Percentiles rank a stretch among this genome's conserved stretches.
Conservation (phyloP, 2,113 vertebrate species). For the Podarcis muralis region DNA sequence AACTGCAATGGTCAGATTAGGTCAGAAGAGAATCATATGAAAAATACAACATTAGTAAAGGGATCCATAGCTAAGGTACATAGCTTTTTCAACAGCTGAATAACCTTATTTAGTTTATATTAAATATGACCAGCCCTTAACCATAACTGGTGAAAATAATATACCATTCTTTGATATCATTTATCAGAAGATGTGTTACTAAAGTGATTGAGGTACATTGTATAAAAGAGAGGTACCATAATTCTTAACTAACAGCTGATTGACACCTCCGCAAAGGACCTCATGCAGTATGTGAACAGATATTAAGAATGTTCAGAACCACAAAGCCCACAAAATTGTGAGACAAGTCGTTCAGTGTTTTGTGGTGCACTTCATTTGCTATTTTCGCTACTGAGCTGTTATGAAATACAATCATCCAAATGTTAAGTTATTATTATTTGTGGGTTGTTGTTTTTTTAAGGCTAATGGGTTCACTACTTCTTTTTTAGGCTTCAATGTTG, state of each 20-base stretch:
- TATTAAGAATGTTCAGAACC: not conserved
- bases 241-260: not conserved
- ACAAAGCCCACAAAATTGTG: not conserved
- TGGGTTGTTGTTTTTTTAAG: too few species aligned
- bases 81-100: not conserved
- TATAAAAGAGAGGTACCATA: not conserved
- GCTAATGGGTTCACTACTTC: too few species aligned
- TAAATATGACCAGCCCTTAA: not conserved
- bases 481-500: too few species aligned
- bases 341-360: not conserved
- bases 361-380: too few species aligned
- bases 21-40: not conserved
- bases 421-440: too few species aligned
- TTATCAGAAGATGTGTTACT: not conserved
- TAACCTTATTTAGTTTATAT: not conserved
- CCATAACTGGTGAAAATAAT: not conserved
- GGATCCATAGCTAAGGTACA: not conserved
- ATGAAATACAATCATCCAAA: too few species aligned
- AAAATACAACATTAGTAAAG: not conserved
- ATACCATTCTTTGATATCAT: not conserved
- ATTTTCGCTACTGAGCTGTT: too few species aligned
- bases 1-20: not conserved
- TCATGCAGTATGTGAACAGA: too few species aligned
- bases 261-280: not conserved
- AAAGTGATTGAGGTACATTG: not conserved